Conservation (phyloP, 2,113 vertebrate species). For the Etheostoma cragini region DNA sequence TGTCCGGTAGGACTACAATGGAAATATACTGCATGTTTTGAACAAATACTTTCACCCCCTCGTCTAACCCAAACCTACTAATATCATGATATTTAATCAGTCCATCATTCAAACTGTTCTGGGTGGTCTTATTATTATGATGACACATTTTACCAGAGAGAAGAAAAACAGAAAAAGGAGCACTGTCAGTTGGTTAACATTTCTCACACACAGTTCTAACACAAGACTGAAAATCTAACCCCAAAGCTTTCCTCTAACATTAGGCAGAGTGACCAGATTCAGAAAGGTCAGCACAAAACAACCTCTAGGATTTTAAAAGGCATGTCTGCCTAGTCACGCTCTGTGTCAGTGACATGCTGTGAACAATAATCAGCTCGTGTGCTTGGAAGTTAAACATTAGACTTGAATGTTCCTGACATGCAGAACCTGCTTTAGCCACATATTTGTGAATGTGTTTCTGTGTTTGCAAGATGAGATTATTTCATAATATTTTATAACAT, state of each 20-base stretch:
- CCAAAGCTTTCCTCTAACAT: background rate
- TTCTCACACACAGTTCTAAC: background rate
- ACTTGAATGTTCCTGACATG: background rate
- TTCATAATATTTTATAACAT: background rate
- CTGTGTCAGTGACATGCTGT: background rate
- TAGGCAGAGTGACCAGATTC: constrained; percentile 17
- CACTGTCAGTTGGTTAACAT: background rate
- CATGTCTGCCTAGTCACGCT: background rate
- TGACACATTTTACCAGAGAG: background rate
- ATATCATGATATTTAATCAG: background rate
- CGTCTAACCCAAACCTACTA: background rate
- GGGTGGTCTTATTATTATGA: background rate
- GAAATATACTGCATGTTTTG: constrained; percentile 39
- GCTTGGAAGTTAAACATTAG: constrained; percentile 22
- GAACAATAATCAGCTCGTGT: background rate
- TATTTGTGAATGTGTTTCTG: constrained; percentile 4
- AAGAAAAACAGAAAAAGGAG: background rate
- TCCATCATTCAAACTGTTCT: background rate
- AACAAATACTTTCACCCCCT: constrained; percentile 36
- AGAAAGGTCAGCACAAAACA: background rate
- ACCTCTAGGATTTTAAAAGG: background rate
- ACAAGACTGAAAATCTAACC: constrained; percentile 1
- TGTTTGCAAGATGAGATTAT: constrained; percentile 11
- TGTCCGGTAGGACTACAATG: constrained; percentile 19
- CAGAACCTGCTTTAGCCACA: constrained; percentile 2